Conservation (phyloP, 1,140 invertebrate genomes). For the Brachionus koreanus region DNA sequence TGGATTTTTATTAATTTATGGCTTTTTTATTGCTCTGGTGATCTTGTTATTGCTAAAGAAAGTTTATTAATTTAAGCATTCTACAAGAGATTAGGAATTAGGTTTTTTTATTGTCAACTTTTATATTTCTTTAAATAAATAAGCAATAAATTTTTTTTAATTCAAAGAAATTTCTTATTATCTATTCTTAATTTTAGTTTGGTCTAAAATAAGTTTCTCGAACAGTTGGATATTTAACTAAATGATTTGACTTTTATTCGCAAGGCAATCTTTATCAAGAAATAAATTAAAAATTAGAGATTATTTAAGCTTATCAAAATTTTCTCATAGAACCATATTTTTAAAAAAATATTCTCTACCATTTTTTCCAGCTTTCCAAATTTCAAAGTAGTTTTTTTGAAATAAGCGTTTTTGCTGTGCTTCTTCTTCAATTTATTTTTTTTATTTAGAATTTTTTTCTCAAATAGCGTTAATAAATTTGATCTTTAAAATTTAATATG, state of each 20-base stretch:
- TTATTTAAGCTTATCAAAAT: not conserved
- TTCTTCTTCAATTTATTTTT: too few relatives aligned
- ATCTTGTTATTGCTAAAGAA: conserved; percentile 36
- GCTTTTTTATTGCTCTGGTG: conserved; percentile 23
- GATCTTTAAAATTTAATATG: too few relatives aligned
- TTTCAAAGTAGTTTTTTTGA: too few relatives aligned
- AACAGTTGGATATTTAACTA: not conserved
- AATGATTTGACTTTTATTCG: not conserved
- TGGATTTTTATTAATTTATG: conserved; percentile 18
- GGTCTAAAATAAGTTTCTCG: not conserved
- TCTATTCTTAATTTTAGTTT: not conserved
- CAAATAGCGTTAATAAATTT: too few relatives aligned
- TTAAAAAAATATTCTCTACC: too few relatives aligned
- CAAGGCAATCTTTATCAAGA: not conserved
- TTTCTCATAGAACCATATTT: too few relatives aligned
- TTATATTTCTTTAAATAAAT: conserved; percentile 7
- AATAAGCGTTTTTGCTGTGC: too few relatives aligned
- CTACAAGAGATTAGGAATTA: not conserved
- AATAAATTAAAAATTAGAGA: not conserved
- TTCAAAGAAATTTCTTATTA: not conserved
- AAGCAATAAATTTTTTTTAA: conserved; percentile 22
- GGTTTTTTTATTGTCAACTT: conserved; percentile 36
- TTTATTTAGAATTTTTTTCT: too few relatives aligned
- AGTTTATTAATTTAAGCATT: not conserved
- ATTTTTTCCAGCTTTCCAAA: too few relatives aligned